Conservation (phyloP, 1,140 invertebrate genomes). For the Tribolium castaneum region DNA sequence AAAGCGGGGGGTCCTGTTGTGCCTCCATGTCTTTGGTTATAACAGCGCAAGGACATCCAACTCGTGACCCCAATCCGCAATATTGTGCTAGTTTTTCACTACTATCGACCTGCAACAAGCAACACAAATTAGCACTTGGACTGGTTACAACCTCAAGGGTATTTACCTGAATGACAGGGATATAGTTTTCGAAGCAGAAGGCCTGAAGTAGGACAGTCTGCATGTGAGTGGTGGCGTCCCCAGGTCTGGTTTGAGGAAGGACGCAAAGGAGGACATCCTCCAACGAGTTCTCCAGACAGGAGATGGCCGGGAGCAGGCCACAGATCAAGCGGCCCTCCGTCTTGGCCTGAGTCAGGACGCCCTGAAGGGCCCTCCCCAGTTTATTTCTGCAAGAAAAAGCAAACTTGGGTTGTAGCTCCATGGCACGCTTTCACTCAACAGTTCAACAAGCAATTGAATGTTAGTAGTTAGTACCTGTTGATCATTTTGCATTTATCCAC, state of each 20-base stretch:
- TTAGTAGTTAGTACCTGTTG: slow-evolving; percentile 53
- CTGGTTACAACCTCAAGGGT: background rate
- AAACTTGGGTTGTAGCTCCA: background rate
- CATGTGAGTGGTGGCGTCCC: slow-evolving; percentile 75
- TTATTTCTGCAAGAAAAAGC: slow-evolving; percentile 54
- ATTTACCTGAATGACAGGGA: slow-evolving; percentile 74
- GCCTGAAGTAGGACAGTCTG: slow-evolving; percentile 76
- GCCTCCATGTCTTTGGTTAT: slow-evolving; percentile 54
- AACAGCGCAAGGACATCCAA: slow-evolving; percentile 57
- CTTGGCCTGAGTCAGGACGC: slow-evolving; percentile 69
- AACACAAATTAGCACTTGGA: slow-evolving; percentile 20
- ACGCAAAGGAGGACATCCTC: slow-evolving; percentile 73
- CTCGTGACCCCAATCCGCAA: slow-evolving; percentile 51
- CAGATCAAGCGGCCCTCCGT: slow-evolving; percentile 71
- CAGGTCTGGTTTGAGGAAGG: slow-evolving; percentile 69
- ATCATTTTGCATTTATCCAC: slow-evolving; percentile 58
- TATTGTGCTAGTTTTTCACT: slow-evolving; percentile 59
- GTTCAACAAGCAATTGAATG: background rate
- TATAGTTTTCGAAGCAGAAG: slow-evolving; percentile 77
- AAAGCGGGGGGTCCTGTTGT: slow-evolving; percentile 52
- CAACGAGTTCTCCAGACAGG: slow-evolving; percentile 69
- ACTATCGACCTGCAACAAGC: slow-evolving; percentile 61
- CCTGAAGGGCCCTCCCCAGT: slow-evolving; percentile 68
- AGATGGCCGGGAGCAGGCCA: slow-evolving; percentile 71
- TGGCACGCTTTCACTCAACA: background rate